Base-by-base conservation (phyloP, 1,140 invertebrate species). In the Calephelis nemesis region DNA sequence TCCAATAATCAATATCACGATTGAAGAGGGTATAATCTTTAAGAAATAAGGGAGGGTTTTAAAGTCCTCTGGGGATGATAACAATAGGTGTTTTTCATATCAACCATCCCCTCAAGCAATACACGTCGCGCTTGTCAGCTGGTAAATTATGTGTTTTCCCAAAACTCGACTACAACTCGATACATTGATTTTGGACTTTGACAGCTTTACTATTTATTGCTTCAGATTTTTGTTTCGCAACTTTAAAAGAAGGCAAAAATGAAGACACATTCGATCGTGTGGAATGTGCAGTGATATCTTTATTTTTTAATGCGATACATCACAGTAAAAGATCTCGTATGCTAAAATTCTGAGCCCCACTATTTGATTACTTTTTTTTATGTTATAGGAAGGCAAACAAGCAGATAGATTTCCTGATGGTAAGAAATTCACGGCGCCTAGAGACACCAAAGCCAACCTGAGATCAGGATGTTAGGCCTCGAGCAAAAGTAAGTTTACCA, bases 51-150 rank as follows among this genome's bases (percentile, higher is more conserved):
- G 68, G 75, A 81, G 82, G 84, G 84, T 73, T 84, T 86, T 79
- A 82, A 84, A 86, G 70, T 86, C 84, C 82, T 82, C 75, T 68
- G 82, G 84, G 83, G 82, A 74, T 68, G 68, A 67, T 71, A 74
- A 86, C 82, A 86, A 86, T 79, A 73, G 77, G 71, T 83, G 81
- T 86, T 86, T 86, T 84, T 84, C 82, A 79, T 84, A 81, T 73
- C 74, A 78, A 81, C 72, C 68, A 71, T 65, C 68, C 73, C 71
- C 63, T 68, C 66, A 19, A 7, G 64, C 54, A 73, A 71, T 69
- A 76, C 67, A 75, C 73, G 74, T 74, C 76, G 10, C 9, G 74
- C 39, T 66, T 72, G 68, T 81, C 79, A 79, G 77, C 74, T 63
- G 68, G 73, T 73, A 81, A 82, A 81, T 75, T 82, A 82, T 84